Conservation (phyloP, 2,797 vertebrate genomes). For the Threskiornis aethiopicus region DNA sequence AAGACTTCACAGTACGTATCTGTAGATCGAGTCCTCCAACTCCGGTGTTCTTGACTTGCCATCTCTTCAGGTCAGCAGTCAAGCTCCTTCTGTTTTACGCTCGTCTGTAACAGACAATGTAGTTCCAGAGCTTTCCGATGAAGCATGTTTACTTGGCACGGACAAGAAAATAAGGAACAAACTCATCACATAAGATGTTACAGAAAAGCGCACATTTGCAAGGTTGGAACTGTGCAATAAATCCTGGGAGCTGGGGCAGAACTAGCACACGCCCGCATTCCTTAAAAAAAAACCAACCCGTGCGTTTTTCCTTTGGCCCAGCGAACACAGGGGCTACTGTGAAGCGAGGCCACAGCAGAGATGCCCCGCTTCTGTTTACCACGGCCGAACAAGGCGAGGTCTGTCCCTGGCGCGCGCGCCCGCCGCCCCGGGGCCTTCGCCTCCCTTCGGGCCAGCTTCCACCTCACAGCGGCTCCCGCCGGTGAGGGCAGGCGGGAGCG, state of each 20-base stretch:
- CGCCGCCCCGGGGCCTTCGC: not conserved
- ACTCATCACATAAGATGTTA: not conserved
- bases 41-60: rapidly evolving
- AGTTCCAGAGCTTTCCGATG: not conserved
- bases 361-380: not conserved
- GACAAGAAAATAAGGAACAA: not conserved
- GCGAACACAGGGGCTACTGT: no score
- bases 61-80: not conserved
- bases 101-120: rapidly evolving
- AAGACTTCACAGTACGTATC: not conserved
- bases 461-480: not conserved
- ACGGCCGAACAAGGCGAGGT: not conserved
- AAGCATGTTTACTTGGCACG: rapidly evolving
- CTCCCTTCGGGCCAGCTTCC: not conserved
- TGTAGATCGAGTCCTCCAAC: no score
- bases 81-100: not conserved
- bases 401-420: not conserved
- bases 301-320: not conserved
- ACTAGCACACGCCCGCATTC: rapidly evolving
- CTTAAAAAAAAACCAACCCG: not conserved
- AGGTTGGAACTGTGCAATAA: not conserved
- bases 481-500: not conserved
- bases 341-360: not conserved
- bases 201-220: rapidly evolving
- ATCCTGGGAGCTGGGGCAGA: not conserved